Percentiles rank a stretch among this genome's conserved stretches.
Evolutionary conservation across 2,113 vertebrate genomes (phyloP).

Genomic region (Phasianus colchicus): DNA sequence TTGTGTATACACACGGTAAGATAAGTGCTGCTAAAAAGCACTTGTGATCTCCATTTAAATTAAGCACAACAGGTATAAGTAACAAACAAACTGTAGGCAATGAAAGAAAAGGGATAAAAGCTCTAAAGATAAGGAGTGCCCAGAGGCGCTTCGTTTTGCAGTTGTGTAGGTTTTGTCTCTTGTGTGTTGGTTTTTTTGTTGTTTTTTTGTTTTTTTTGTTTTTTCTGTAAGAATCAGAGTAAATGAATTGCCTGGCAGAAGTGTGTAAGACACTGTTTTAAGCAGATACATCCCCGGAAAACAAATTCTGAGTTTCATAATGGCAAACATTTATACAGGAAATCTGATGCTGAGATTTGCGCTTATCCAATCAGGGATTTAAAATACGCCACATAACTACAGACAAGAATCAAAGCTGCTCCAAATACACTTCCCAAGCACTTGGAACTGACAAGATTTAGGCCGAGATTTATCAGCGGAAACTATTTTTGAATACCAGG

Average conservation of each 20-base stretch:
- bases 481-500: neutral
- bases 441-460: constrained; percentile 24
- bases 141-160: neutral
- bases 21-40: constrained; percentile 8
- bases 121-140: neutral
- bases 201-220: neutral
- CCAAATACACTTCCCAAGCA: constrained; percentile 43
- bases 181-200: neutral
- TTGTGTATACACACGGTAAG: neutral
- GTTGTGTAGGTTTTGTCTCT: too few species aligned
- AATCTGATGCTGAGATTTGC: neutral
- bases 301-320: neutral
- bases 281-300: neutral
- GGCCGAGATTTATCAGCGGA: constrained; percentile 6
- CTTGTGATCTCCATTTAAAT: constrained; percentile 14
- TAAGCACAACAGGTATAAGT: neutral
- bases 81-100: neutral
- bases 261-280: neutral
- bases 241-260: neutral
- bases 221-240: neutral
- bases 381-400: neutral
- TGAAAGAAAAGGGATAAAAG: constrained; percentile 23
- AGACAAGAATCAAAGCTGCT: constrained; percentile 49
- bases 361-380: constrained; percentile 47
- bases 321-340: neutral